Evolutionary conservation across 2,888 invertebrate species (phyloP).

Genomic region (Eupelmus urozonus): DNA sequence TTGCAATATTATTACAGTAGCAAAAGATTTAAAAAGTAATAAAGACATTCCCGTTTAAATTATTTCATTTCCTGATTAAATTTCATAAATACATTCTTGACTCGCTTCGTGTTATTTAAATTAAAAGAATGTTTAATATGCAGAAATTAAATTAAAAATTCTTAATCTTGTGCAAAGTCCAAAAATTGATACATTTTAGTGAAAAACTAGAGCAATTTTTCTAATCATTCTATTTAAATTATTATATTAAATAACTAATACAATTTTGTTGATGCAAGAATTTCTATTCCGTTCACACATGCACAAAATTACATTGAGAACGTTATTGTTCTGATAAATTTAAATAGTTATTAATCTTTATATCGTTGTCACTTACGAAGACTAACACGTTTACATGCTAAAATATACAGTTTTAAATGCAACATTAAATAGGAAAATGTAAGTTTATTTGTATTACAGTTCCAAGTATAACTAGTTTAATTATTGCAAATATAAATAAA

Average conservation of each 20-base stretch:
- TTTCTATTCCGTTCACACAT: too few species aligned
- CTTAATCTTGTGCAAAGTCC: constrained; percentile 17
- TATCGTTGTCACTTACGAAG: too few species aligned
- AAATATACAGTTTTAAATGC: constrained; percentile 17
- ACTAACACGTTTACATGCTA: too few species aligned
- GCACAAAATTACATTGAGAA: too few species aligned
- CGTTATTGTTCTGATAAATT: too few species aligned
- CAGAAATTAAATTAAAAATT: constrained; percentile 30
- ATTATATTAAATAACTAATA: too few species aligned
- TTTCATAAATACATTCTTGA: constrained; percentile 21
- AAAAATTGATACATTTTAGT: background rate
- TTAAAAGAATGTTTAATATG: constrained; percentile 18
- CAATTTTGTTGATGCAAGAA: too few species aligned
- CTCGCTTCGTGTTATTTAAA: constrained; percentile 23
- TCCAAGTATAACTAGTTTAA: constrained; percentile 27
- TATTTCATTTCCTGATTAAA: constrained; percentile 33
- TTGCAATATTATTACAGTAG: background rate
- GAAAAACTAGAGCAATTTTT: too few species aligned
- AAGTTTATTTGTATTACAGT: constrained; percentile 30
- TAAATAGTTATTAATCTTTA: too few species aligned
- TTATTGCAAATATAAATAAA: constrained; percentile 9
- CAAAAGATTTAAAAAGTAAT: background rate
- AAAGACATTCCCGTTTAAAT: constrained; percentile 13
- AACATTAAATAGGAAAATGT: constrained; percentile 5
- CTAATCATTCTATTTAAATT: too few species aligned